Conservation (phyloP, 2,113 vertebrate genomes). For the Synchiropus splendidus region DNA sequence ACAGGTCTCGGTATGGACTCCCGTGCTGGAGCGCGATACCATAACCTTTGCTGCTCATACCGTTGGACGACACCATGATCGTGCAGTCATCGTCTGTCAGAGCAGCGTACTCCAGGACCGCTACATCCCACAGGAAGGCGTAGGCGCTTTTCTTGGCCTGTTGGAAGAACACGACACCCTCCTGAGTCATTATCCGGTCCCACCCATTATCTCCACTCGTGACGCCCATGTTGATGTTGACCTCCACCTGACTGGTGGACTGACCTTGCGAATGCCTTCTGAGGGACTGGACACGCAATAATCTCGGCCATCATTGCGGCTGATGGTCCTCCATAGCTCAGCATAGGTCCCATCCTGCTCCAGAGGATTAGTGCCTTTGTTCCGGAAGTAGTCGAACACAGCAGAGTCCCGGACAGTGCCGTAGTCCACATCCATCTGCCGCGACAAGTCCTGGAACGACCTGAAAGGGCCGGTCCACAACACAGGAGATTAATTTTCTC, state of each 20-base stretch:
- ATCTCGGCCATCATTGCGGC: slow-evolving; percentile 84
- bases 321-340: slow-evolving; percentile 92
- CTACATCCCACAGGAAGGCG: slow-evolving; percentile 95
- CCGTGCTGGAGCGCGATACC: slow-evolving; percentile 95
- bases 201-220: background rate
- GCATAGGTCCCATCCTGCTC: slow-evolving; percentile 94
- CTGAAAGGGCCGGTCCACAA: slow-evolving; percentile 53
- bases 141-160: slow-evolving; percentile 90
- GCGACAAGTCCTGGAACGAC: slow-evolving; percentile 89
- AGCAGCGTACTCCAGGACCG: slow-evolving; percentile 90
- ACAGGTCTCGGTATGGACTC: slow-evolving; percentile 96
- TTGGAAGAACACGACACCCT: background rate
- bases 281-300: slow-evolving; percentile 85
- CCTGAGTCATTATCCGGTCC: background rate
- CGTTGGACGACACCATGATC: slow-evolving; percentile 83
- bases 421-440: slow-evolving; percentile 88
- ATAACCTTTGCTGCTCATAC: slow-evolving; percentile 94
- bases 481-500: no score
- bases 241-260: background rate
- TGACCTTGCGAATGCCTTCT: slow-evolving; percentile 86
- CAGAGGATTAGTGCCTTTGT: slow-evolving; percentile 93
- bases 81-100: slow-evolving; percentile 93
- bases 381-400: slow-evolving; percentile 92
- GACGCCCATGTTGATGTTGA: background rate
- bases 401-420: slow-evolving; percentile 92